These are phyloP conservation scores for Arrhopalites spinosus DNA, from an alignment of 2,888 invertebrate species.

Conservation along the genomic window DNA sequence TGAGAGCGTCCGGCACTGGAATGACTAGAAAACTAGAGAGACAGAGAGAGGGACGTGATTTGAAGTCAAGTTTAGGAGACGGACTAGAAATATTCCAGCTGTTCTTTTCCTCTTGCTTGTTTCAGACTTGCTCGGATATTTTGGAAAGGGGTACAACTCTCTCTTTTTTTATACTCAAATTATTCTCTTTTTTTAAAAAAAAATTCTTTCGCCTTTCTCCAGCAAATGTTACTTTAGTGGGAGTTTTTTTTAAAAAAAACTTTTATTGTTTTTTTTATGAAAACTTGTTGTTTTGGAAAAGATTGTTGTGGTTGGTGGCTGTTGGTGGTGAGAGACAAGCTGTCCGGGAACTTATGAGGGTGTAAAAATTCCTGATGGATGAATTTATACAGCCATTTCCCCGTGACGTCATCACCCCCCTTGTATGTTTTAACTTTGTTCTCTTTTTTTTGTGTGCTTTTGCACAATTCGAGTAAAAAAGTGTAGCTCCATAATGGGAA, in stretches of 20 bases:
- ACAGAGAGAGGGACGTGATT: not conserved
- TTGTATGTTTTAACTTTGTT: not conserved
- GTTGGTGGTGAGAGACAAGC: not conserved
- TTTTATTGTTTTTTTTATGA: not conserved
- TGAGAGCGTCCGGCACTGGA: no score
- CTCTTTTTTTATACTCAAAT: no score
- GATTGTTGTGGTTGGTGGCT: not conserved
- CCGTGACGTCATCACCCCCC: conserved; percentile 29
- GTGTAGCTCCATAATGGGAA: no score
- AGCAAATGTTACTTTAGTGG: not conserved
- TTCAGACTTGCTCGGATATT: no score
- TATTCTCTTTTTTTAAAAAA: no score
- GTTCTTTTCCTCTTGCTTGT: not conserved
- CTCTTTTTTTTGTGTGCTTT: not conserved
- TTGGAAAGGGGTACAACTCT: no score
- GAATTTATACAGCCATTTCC: conserved; percentile 27
- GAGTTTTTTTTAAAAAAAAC: not conserved
- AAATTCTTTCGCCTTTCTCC: no score
- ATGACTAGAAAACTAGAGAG: not conserved
- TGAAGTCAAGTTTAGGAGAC: not conserved
- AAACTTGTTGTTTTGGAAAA: not conserved
- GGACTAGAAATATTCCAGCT: not conserved
- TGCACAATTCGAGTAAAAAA: conserved; percentile 2
- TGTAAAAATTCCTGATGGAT: conserved; percentile 31
- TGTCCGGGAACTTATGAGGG: conserved; percentile 27